These are phyloP conservation scores for Dryobotodes eremita DNA, from an alignment of 2,888 invertebrate species.

Conservation along the genomic window DNA sequence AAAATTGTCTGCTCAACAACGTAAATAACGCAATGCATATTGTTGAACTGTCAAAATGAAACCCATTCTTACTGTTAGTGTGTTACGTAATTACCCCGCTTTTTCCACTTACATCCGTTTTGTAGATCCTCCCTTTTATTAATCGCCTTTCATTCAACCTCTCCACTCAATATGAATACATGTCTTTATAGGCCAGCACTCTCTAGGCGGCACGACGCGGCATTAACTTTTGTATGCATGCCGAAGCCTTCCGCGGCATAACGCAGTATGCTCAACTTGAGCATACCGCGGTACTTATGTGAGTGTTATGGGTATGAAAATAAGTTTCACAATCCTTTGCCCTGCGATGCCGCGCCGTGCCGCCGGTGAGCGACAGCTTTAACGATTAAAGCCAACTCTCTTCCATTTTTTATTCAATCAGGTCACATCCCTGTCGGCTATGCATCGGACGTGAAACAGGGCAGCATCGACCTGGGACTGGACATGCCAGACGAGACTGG, in stretches of 20 bases:
- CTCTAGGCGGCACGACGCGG: not conserved
- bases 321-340: too few relatives aligned
- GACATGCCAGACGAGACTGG: conserved; percentile 77
- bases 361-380: not conserved
- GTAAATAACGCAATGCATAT: too few relatives aligned
- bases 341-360: not conserved
- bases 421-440: conserved; percentile 83
- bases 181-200: not conserved
- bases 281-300: not conserved
- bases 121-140: not conserved
- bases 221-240: not conserved
- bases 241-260: too few relatives aligned
- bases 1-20: too few relatives aligned
- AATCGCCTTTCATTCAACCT: not conserved
- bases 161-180: not conserved
- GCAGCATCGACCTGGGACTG: conserved; percentile 76
- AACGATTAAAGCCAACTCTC: not conserved
- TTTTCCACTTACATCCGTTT: not conserved
- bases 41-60: too few relatives aligned
- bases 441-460: conserved; percentile 79
- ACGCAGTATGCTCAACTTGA: too few relatives aligned
- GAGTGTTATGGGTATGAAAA: not conserved
- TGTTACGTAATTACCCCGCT: too few relatives aligned
- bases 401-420: conserved; percentile 53
- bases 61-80: too few relatives aligned